A percentile compares a stretch with the other conserved stretches of the same genome.
phyloP scores from a whole-genome alignment of 1,140 invertebrate genomes.

The Nymphalis io region DNA sequence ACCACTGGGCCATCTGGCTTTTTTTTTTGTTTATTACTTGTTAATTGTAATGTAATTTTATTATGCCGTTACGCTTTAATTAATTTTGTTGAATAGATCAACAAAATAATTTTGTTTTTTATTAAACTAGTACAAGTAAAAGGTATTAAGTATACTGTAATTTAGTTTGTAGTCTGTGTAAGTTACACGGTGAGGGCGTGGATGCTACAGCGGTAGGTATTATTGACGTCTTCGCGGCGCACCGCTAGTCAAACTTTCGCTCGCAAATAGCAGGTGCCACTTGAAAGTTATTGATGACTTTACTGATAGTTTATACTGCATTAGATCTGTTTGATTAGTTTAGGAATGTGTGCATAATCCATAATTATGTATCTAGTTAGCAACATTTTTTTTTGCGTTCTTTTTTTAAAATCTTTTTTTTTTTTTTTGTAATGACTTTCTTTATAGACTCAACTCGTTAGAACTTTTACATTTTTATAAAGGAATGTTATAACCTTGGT shows the following conservation, averaged over 20 bases:
- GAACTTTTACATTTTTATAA: too few species aligned
- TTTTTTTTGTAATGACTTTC: not conserved
- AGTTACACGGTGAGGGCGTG: conserved; percentile 17
- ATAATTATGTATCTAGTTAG: not conserved
- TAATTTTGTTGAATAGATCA: too few species aligned
- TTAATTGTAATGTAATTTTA: too few species aligned
- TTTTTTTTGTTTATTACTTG: too few species aligned
- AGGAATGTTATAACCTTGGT: too few species aligned
- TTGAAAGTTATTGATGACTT: conserved; percentile 47
- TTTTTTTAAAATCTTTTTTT: too few species aligned
- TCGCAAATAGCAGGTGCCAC: conserved; percentile 45
- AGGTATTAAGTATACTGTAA: conserved; percentile 9
- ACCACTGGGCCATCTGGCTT: too few species aligned
- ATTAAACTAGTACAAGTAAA: too few species aligned
- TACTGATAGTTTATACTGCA: conserved; percentile 40
- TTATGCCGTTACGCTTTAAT: too few species aligned
- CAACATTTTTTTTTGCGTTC: too few species aligned
- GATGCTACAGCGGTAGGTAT: conserved; percentile 35
- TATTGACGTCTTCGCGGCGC: conserved; percentile 40
- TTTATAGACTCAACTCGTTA: too few species aligned
- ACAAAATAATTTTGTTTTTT: too few species aligned
- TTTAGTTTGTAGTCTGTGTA: conserved; percentile 23
- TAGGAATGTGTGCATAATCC: conserved; percentile 7
- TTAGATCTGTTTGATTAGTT: conserved; percentile 29
- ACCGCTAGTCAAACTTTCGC: conserved; percentile 39